Base-by-base conservation (phyloP, 2,113 vertebrate genomes). In the Hypanus sabinus region DNA sequence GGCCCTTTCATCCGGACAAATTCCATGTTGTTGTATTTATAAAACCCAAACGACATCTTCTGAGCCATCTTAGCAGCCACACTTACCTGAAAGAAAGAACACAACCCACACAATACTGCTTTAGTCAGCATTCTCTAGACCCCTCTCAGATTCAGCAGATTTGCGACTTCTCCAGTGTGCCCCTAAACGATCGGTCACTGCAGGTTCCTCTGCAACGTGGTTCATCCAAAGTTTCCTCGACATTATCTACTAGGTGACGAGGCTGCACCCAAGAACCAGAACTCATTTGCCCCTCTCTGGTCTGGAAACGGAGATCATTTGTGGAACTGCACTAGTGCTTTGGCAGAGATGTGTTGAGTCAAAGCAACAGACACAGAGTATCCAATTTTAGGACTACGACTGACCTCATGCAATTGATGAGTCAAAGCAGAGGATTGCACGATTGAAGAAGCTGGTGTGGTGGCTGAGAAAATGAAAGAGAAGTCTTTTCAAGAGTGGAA, bases 1-100 rank as follows among this genome's bases (percentile, higher is more conserved):
- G 99, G 99, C 3, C 99, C 99, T 95, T 99, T 99, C 99, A 99
- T 99, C 94, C 99, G 96, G 94, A 99, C 99, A 76, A 99, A 99
- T 96, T 99, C 99, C 99, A 99, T 99, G 96, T 98, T 99, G 97
- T 97, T 99, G 95, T 98, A 99, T 94, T 99, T 99, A 95, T 99
- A 99, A 96, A 99, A 99, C 95, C 99, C 99, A 0, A 99, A 99
- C 0, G 99, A 99, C 98, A 99, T 99, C 90, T 97, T 97, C 96
- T 99, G 99, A 0, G 99, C 99, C 99, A 99, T 98, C 95, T 99
- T 99, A 0, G 99, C 99, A 0, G 99, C 99, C n/a, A 99, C 98
- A 0, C 99, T 99, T 94, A 99, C 99, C 99, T 99, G 94, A 83
- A 12, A n/a, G 60, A 30, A 94, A 93, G 0, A 55, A 6, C 20